Evolutionary conservation across 2,113 vertebrate genomes (phyloP), one percentile per base, ranked within the genome.

Genomic region (Caretta caretta): DNA sequence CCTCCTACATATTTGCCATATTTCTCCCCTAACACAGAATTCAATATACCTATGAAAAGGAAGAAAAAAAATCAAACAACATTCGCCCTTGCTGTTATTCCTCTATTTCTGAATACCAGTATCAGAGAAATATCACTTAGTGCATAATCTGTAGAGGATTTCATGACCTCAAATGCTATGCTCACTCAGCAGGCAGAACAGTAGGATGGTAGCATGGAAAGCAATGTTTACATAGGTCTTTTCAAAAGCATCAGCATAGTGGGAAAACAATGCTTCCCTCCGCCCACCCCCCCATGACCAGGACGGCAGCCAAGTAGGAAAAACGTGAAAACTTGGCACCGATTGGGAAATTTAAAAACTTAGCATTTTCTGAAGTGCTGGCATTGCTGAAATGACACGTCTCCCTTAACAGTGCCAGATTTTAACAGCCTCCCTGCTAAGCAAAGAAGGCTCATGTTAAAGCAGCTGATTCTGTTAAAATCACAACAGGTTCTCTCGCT

Each of bases 291-390:
- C n/a, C n/a, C 16, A n/a, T 7, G 10, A 38, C 65, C 65, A 72
- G n/a, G 65, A 72, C 65, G 22, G 9, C n/a, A 38, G 65, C 65
- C 65, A 72, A n/a, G 80, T 13, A 50, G 25, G 90, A 83, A 94
- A 75, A 78, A 49, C 29, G 9, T 90, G 53, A 6, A 1, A 11
- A 72, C 54, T 13, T 49, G 57, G 79, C 22, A 62, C 59, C 27
- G 17, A 85, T 22, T 22, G 92, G n/a, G 83, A 89, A 86, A 79
- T 62, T 95, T 75, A 92, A 97, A 89, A 8, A 80, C 59, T n/a
- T 8, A 10, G 38, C 8, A 53, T 91, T 94, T 94, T 83, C 78
- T 57, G 93, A 81, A 86, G 31, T 22, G 38, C 53, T 49, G 65
- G 54, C 38, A 19, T 62, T 54, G 51, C 59, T 95, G 72, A 84